A percentile compares a stretch with the other conserved stretches of the same genome.
These are phyloP conservation scores for Leptobrachium ailaonicum DNA, from an alignment of 2,113 vertebrate genomes.

Conservation along the genomic window DNA sequence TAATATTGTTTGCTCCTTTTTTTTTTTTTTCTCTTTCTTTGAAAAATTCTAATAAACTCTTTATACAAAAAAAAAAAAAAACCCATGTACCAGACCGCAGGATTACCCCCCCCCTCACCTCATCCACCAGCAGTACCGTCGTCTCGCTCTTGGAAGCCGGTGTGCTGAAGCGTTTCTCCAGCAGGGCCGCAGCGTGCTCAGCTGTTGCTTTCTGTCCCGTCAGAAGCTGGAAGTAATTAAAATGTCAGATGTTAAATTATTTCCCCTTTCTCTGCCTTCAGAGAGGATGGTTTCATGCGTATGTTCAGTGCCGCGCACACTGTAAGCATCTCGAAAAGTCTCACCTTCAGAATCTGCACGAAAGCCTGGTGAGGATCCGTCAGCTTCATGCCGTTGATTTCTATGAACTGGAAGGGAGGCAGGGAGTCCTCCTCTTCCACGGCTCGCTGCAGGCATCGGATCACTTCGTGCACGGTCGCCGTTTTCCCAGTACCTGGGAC, in stretches of 20 bases:
- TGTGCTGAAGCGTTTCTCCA: constrained; percentile 81
- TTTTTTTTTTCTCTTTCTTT: no score
- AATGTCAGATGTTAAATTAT: no score
- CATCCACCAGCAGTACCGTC: constrained; percentile 88
- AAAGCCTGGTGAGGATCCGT: constrained; percentile 95
- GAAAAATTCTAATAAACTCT: no score
- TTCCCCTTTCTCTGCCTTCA: no score
- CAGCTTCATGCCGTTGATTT: constrained; percentile 98
- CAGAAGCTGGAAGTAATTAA: constrained; percentile 71
- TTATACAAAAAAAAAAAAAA: no score
- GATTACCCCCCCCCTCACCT: constrained; percentile 67
- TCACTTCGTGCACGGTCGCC: constrained; percentile 88
- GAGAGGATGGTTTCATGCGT: no score
- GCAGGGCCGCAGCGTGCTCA: constrained; percentile 80
- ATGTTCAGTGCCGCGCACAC: neutral
- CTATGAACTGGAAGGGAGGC: constrained; percentile 78
- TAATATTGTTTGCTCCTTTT: no score
- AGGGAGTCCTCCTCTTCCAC: constrained; percentile 73
- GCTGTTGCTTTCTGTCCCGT: constrained; percentile 88
- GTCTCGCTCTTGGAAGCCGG: constrained; percentile 77
- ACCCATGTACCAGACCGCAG: neutral
- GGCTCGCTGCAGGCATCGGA: constrained; percentile 81
- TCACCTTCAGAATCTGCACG: constrained; percentile 89
- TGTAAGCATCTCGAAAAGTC: neutral
- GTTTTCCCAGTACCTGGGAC: constrained; percentile 97